These are phyloP conservation scores for Spilarctia lutea DNA, from an alignment of 2,888 invertebrate genomes.

Conservation along the genomic window DNA sequence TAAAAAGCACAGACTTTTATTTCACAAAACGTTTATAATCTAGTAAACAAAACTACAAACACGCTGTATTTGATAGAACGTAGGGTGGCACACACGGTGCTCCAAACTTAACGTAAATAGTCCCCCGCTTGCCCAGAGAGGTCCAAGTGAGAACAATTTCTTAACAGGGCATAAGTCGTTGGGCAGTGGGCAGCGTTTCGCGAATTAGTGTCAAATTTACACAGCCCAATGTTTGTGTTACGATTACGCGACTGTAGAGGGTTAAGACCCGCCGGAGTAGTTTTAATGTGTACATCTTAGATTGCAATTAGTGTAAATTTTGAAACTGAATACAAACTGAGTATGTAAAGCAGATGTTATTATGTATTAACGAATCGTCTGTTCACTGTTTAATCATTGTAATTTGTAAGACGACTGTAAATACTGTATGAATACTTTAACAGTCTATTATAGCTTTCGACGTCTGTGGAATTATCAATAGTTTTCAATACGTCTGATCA, in stretches of 20 bases:
- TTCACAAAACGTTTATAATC: constrained; percentile 11
- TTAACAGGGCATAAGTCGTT: constrained; percentile 81
- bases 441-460: too few species aligned
- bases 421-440: too few species aligned
- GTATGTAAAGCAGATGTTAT: neutral
- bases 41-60: constrained; percentile 38
- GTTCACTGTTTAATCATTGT: neutral
- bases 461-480: too few species aligned
- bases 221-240: constrained; percentile 39
- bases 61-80: constrained; percentile 64
- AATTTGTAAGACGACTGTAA: too few species aligned
- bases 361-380: neutral
- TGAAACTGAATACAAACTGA: neutral
- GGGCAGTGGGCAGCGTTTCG: constrained; percentile 70
- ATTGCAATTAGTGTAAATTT: constrained; percentile 25
- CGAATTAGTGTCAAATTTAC: constrained; percentile 76
- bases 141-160: constrained; percentile 80
- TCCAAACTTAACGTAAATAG: constrained; percentile 76
- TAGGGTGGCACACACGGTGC: constrained; percentile 68
- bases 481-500: too few species aligned
- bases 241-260: constrained; percentile 33
- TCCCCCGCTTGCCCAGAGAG: constrained; percentile 40
- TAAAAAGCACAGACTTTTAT: neutral
- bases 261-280: constrained; percentile 22
- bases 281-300: constrained; percentile 40